Conservation (phyloP, 2,888 invertebrate genomes). For the Chrysodeixis includens region DNA sequence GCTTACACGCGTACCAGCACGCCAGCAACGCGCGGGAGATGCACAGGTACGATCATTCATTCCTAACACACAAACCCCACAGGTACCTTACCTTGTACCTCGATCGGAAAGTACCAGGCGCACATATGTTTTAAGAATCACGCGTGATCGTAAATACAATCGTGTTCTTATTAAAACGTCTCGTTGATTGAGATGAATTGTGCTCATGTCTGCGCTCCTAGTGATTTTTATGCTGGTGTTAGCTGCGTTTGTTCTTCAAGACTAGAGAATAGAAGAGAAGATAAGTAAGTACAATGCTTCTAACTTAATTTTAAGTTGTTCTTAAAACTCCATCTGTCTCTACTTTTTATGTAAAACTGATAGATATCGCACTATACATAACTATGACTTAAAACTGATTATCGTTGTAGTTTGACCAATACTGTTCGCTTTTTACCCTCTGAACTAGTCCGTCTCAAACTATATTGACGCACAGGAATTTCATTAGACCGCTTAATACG, state of each 20-base stretch:
- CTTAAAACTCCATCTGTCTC: background rate
- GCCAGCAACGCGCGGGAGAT: constrained; percentile 64
- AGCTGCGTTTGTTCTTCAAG: constrained; percentile 6
- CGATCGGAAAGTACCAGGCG: constrained; percentile 34
- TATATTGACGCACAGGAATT: background rate
- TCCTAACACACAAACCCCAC: constrained; percentile 37
- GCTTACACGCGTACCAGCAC: constrained; percentile 59
- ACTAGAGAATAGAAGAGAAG: constrained; percentile 3
- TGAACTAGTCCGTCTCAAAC: background rate
- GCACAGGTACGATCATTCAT: constrained; percentile 69
- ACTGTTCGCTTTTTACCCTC: background rate
- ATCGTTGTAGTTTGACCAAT: too few relatives aligned
- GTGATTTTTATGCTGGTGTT: constrained; percentile 17
- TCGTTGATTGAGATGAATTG: constrained; percentile 46
- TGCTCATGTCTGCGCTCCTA: constrained; percentile 24
- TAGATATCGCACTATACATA: background rate
- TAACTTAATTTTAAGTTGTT: background rate
- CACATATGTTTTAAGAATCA: constrained; percentile 13
- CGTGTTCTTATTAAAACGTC: constrained; percentile 28
- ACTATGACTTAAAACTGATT: too few relatives aligned
- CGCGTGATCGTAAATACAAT: constrained; percentile 12
- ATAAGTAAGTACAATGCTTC: constrained; percentile 2
- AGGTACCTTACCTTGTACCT: constrained; percentile 26
- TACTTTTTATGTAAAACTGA: background rate
- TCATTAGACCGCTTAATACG: background rate